Evolutionary conservation across 2,113 vertebrate species (phyloP).

Genomic region (Panurus biarmicus): DNA sequence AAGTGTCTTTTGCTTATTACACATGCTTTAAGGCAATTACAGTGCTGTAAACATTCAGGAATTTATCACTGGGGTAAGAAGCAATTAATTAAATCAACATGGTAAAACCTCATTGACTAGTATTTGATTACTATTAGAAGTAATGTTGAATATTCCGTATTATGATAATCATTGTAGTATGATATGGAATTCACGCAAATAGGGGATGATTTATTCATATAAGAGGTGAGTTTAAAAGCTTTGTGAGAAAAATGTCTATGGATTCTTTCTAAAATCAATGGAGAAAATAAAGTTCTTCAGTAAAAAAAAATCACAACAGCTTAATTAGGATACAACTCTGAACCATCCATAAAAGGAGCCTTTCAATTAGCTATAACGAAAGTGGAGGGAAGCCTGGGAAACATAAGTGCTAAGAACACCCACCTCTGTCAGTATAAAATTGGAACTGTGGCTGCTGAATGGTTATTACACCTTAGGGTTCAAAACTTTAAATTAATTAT

Average conservation of each 20-base stretch:
- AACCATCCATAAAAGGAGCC: background rate
- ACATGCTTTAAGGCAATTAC: background rate
- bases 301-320: background rate
- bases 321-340: background rate
- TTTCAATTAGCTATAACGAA: background rate
- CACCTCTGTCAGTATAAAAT: background rate
- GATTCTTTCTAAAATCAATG: background rate
- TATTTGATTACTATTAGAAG: background rate
- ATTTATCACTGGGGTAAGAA: background rate
- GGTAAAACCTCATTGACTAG: background rate
- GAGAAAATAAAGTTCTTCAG: background rate
- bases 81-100: background rate
- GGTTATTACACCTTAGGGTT: background rate
- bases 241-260: background rate
- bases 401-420: background rate
- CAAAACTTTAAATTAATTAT: constrained; percentile 11
- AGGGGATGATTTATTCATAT: background rate
- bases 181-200: background rate
- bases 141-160: background rate
- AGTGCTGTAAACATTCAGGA: background rate
- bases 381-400: background rate
- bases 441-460: background rate
- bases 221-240: background rate
- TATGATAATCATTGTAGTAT: background rate
- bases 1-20: background rate